Evolutionary conservation across 2,797 vertebrate genomes (phyloP), one percentile per base, ranked within the genome.

Genomic region (Channallabes apus): DNA sequence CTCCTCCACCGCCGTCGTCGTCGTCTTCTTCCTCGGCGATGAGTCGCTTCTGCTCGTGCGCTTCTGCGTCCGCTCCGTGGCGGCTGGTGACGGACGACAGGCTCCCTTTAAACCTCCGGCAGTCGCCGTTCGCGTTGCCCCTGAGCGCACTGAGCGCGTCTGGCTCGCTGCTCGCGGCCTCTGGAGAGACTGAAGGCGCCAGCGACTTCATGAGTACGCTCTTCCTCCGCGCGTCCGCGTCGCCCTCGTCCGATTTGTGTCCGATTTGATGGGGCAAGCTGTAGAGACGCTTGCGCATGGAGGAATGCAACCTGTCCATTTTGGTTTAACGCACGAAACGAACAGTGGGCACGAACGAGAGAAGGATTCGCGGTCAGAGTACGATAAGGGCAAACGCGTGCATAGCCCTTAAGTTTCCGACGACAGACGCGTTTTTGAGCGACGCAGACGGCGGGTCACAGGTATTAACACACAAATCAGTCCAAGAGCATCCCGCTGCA

Each of bases 251-350:
- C 86, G 96, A 82, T 95, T 93, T 92, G 96, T 97, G 94, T 91
- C 95, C 97, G 89, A 97, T 96, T 93, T 97, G 97, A 94, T 96
- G 98, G 93, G 98, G 98, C 91, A 99, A 93, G 93, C 98, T 99
- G 94, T 99, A 99, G 32, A 99, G 96, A 91, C 98, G 95, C 93
- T 98, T 97, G 94, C 98, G 97, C 97, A 98, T 98, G 94, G 97
- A 97, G 88, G 96, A 96, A 92, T 97, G 97, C 91, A 99, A 95
- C 91, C 93, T 96, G 93, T 98, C 97, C 98, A 99, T 99, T 54
- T 93, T 89, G 90, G 78, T 87, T 88, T 71, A 71, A 79, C 69
- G 89, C 86, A 86, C 91, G 81, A 93, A 65, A 41, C 17, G 78
- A 51, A 80, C 32, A n/a, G 62, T 65, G 78, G 77, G 78, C 41